Conservation (phyloP, 2,113 vertebrate genomes). For the Chroicocephalus ridibundus region DNA sequence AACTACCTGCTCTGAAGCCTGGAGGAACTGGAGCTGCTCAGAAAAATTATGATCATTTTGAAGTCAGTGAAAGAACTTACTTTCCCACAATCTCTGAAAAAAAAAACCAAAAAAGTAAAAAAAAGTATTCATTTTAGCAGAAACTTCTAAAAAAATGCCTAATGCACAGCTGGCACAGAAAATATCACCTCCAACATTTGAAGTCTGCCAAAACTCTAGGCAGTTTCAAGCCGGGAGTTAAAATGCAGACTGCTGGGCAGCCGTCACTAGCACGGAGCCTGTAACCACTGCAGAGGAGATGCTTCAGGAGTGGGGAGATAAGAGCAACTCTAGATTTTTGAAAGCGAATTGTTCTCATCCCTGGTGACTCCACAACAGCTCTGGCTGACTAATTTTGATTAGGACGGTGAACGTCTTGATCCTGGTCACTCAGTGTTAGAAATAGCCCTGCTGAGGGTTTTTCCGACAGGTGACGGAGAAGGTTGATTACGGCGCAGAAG, state of each 20-base stretch:
- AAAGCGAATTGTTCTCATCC: neutral
- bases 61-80: neutral
- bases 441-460: neutral
- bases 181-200: neutral
- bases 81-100: neutral
- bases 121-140: neutral
- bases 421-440: fast-evolving
- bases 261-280: fast-evolving
- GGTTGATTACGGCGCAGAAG: neutral
- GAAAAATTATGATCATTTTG: neutral
- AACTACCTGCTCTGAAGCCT: neutral
- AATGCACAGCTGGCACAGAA: neutral
- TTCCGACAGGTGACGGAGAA: neutral
- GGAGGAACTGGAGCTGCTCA: neutral
- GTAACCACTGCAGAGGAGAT: neutral
- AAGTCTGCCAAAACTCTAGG: neutral
- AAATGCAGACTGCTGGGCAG: fast-evolving
- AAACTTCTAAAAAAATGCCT: neutral
- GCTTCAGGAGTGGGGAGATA: neutral
- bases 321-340: neutral
- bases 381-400: neutral
- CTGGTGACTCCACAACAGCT: neutral
- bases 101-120: neutral
- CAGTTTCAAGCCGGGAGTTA: neutral
- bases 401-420: neutral